Percentiles rank a stretch among this genome's conserved stretches.
Conservation (phyloP, 2,113 vertebrate genomes). For the Thamnophis sirtalis region DNA sequence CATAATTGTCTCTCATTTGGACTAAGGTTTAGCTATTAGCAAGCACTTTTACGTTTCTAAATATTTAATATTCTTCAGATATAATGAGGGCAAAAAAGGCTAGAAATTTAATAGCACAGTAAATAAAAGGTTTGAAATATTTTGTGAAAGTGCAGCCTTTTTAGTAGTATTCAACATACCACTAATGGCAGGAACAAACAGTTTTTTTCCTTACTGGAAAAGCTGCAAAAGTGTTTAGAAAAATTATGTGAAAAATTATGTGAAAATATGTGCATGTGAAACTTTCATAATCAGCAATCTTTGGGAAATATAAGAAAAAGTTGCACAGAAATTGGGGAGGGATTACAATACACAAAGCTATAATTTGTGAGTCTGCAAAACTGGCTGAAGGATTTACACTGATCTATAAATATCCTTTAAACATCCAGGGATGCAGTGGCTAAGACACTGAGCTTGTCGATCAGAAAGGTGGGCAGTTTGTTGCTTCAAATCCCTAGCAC, state of each 20-base stretch:
- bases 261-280: background rate
- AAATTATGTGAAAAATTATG: background rate
- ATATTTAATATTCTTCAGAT: background rate
- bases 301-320: background rate
- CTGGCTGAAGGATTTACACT: background rate
- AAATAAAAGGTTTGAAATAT: background rate
- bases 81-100: background rate
- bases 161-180: background rate
- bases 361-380: background rate
- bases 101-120: background rate
- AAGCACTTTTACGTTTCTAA: background rate
- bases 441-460: no score
- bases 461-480: no score
- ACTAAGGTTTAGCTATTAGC: background rate
- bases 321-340: background rate
- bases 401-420: background rate
- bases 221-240: background rate
- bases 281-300: background rate
- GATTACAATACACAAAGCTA: background rate
- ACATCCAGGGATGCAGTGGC: no score
- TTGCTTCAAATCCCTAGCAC: no score
- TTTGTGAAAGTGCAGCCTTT: background rate
- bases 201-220: background rate
- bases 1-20: background rate
- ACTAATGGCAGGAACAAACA: background rate